Conservation (phyloP, 1,140 invertebrate species). For the Drosophila ficusphila region DNA sequence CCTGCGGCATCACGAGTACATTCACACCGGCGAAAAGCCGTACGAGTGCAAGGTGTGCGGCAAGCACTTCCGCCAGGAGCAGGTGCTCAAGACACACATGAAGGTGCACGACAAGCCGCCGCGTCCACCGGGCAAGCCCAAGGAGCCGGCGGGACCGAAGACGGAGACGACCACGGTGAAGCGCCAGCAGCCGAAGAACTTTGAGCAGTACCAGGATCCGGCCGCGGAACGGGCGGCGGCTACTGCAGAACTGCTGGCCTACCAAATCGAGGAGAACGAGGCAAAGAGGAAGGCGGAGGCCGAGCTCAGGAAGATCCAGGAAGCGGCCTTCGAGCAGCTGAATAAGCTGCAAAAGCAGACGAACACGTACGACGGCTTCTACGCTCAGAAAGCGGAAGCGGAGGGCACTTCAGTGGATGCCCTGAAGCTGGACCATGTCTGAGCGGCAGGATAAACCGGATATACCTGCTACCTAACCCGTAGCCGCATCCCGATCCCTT, state of each 20-base stretch:
- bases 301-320: slow-evolving; percentile 69
- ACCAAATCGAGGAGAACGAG: slow-evolving; percentile 73
- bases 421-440: slow-evolving; percentile 67
- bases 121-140: slow-evolving; percentile 46
- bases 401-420: slow-evolving; percentile 47
- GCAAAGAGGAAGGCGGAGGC: slow-evolving; percentile 72
- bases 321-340: slow-evolving; percentile 72
- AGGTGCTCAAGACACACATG: slow-evolving; percentile 75
- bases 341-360: slow-evolving; percentile 69
- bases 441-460: slow-evolving; percentile 21
- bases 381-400: slow-evolving; percentile 60
- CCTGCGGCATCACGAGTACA: slow-evolving; percentile 81
- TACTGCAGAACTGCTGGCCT: slow-evolving; percentile 64
- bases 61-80: slow-evolving; percentile 78
- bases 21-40: slow-evolving; percentile 84
- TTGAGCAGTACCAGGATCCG: slow-evolving; percentile 66
- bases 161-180: slow-evolving; percentile 51
- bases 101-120: slow-evolving; percentile 75
- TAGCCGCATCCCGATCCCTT: neutral
- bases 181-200: slow-evolving; percentile 65
- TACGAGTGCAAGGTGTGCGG: slow-evolving; percentile 76
- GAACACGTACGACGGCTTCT: slow-evolving; percentile 66
- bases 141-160: slow-evolving; percentile 53
- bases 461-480: neutral
- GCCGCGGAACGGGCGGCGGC: slow-evolving; percentile 70